Evolutionary conservation across 1,140 invertebrate species (phyloP).

Genomic region (Sweltsa coloradensis): DNA sequence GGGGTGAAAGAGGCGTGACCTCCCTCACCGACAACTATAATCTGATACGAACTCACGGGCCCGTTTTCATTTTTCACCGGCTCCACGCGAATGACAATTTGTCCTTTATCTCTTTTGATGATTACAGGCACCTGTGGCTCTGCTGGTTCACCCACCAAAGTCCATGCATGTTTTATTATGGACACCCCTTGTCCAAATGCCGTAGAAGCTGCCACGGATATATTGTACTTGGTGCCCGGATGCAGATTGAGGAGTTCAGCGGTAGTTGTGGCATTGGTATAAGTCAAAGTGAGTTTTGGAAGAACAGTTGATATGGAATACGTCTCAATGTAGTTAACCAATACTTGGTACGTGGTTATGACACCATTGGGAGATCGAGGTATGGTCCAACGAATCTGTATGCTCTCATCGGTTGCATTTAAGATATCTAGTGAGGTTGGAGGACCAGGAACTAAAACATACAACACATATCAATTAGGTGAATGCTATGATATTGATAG

Average conservation of each 20-base stretch:
- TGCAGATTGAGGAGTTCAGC: constrained; percentile 3
- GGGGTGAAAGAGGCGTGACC: constrained; percentile 43
- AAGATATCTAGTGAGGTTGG: neutral
- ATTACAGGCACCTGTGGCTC: constrained; percentile 49
- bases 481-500: too few species aligned
- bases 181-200: neutral
- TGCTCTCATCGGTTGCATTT: neutral
- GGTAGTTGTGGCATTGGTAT: constrained; percentile 1
- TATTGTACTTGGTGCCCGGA: constrained; percentile 5
- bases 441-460: constrained; percentile 5
- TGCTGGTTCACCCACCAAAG: constrained; percentile 37
- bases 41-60: constrained; percentile 52
- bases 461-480: too few species aligned
- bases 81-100: constrained; percentile 45
- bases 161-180: constrained; percentile 3
- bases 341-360: neutral
- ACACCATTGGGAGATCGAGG: neutral
- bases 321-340: neutral
- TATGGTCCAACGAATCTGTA: neutral
- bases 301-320: neutral
- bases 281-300: neutral
- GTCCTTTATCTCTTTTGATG: constrained; percentile 37
- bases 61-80: constrained; percentile 56
- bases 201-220: constrained; percentile 2
- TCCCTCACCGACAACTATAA: constrained; percentile 55